These are phyloP conservation scores for Gymnorhina tibicen DNA, from an alignment of 2,113 vertebrate genomes.

Conservation along the genomic window DNA sequence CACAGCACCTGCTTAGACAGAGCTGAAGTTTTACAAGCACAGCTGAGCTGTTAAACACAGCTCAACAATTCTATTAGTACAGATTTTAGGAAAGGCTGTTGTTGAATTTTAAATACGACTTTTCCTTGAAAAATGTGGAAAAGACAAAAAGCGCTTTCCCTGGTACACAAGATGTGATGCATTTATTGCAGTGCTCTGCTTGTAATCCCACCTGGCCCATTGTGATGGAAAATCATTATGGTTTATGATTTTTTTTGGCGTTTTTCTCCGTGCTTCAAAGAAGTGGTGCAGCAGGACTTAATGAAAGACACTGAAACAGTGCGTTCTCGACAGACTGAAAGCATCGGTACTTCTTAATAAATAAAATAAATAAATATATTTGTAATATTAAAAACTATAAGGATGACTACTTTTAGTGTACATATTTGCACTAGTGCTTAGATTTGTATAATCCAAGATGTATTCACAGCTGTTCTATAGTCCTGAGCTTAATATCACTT, in stretches of 20 bases:
- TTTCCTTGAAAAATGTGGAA: neutral
- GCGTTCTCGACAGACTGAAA: neutral
- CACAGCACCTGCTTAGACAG: neutral
- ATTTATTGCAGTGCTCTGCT: neutral
- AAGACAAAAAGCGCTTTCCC: neutral
- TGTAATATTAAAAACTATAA: neutral
- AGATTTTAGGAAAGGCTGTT: neutral
- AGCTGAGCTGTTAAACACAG: neutral
- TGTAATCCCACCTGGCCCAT: neutral
- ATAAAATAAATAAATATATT: neutral
- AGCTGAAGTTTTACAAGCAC: neutral
- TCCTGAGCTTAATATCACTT: neutral
- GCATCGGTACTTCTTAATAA: neutral
- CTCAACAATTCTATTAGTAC: neutral
- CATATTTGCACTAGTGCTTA: neutral
- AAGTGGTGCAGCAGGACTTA: neutral
- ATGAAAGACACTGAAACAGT: neutral
- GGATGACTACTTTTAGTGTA: neutral
- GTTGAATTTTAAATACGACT: neutral
- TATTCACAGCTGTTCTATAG: neutral
- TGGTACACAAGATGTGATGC: neutral
- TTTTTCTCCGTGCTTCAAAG: neutral
- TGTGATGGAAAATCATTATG: neutral
- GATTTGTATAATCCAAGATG: neutral
- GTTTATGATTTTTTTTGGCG: neutral